Evolutionary conservation across 2,797 vertebrate genomes (phyloP).

Genomic region (Mormyrops boulengeri): DNA sequence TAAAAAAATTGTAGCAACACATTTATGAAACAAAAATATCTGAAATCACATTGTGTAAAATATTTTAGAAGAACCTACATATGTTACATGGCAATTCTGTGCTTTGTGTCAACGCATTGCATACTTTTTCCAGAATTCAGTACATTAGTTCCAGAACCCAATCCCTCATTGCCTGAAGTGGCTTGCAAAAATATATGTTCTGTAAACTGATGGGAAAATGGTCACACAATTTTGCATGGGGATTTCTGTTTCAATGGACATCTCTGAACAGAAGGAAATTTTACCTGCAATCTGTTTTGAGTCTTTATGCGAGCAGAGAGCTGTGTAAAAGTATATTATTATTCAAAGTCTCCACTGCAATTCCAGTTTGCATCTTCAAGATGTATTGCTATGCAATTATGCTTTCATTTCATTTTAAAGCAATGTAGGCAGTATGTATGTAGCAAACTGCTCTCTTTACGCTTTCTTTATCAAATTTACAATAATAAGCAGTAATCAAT

Average conservation of each 20-base stretch:
- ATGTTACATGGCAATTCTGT: neutral
- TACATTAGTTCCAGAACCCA: conserved; percentile 9
- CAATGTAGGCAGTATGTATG: neutral
- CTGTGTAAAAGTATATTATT: conserved; percentile 6
- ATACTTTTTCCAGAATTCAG: neutral
- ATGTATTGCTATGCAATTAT: neutral
- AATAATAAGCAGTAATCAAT: neutral
- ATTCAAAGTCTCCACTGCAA: conserved; percentile 5
- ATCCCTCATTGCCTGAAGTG: neutral
- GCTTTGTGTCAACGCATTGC: neutral
- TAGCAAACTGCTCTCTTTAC: neutral
- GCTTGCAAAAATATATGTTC: neutral
- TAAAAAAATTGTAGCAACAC: conserved; percentile 13
- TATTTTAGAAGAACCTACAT: neutral
- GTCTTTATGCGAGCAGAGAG: neutral
- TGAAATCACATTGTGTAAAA: neutral
- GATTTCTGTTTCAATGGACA: neutral
- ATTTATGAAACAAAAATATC: neutral
- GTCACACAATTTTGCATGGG: neutral
- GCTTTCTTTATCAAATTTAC: neutral
- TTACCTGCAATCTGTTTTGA: conserved; percentile 1
- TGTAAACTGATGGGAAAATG: conserved; percentile 4
- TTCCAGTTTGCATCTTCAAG: neutral
- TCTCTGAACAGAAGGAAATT: conserved; percentile 8
- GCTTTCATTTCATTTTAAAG: neutral